These are phyloP conservation scores for rabbit (Oryctolagus cuniculus) DNA, from an alignment of 2,113 vertebrate genomes.

Conservation along the genomic window DNA sequence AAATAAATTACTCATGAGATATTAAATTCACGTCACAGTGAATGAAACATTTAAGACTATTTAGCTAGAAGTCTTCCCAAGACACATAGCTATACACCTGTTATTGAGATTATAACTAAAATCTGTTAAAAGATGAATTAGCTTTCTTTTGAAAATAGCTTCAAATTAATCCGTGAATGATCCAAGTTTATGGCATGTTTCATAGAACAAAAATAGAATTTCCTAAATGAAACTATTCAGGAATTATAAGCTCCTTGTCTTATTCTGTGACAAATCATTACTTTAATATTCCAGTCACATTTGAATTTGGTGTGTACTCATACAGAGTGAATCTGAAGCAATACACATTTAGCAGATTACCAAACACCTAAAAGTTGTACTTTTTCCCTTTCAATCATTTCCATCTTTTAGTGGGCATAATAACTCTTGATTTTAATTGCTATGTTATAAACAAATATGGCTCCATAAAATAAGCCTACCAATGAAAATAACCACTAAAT, in stretches of 20 bases:
- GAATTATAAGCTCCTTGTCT: background rate
- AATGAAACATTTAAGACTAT: background rate
- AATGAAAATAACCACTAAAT: background rate
- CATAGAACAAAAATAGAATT: slow-evolving; percentile 32
- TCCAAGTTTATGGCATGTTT: slow-evolving; percentile 34
- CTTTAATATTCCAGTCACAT: background rate
- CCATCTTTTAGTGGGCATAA: background rate
- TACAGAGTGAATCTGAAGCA: background rate
- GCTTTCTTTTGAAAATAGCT: slow-evolving; percentile 50
- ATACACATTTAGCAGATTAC: background rate
- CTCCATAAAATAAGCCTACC: background rate
- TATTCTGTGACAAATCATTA: background rate
- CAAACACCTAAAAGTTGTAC: background rate
- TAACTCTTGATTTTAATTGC: background rate
- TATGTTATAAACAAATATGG: background rate
- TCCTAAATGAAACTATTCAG: slow-evolving; percentile 14
- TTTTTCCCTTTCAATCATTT: background rate
- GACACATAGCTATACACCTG: background rate
- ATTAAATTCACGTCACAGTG: background rate
- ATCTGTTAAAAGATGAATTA: slow-evolving; percentile 2
- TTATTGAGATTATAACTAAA: background rate
- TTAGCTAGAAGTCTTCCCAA: background rate
- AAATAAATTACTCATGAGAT: background rate
- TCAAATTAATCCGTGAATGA: slow-evolving; percentile 35
- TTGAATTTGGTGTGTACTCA: background rate